Evolutionary conservation across 1,140 invertebrate species (phyloP).

Genomic region (Leptonema lineaticorne): DNA sequence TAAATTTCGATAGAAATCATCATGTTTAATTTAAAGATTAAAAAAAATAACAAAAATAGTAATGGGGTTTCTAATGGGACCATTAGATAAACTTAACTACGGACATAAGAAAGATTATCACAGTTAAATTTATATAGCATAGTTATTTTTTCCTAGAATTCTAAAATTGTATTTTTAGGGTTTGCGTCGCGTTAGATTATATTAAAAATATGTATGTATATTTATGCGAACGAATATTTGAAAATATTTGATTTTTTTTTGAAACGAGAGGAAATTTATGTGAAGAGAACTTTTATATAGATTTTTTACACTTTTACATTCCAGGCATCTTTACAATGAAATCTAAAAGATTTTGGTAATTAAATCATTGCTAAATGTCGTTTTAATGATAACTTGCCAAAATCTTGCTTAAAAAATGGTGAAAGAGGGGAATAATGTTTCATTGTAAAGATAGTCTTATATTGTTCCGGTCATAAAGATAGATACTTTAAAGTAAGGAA

Average conservation of each 20-base stretch:
- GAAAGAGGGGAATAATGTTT: slow-evolving; percentile 35
- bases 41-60: no score
- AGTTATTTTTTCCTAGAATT: slow-evolving; percentile 13
- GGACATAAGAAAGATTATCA: slow-evolving; percentile 12
- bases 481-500: slow-evolving; percentile 23
- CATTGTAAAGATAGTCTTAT: slow-evolving; percentile 8
- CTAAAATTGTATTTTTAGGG: slow-evolving; percentile 6
- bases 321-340: slow-evolving; percentile 31
- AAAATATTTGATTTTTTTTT: background rate
- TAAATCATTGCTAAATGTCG: slow-evolving; percentile 37
- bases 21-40: no score
- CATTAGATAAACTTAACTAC: slow-evolving; percentile 33
- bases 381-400: slow-evolving; percentile 41
- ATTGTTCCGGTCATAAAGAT: slow-evolving; percentile 8
- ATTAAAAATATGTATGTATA: background rate
- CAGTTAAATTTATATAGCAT: slow-evolving; percentile 24
- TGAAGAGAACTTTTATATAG: slow-evolving; percentile 7
- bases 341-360: slow-evolving; percentile 38
- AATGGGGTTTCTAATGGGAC: slow-evolving; percentile 23
- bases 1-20: slow-evolving; percentile 7
- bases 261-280: background rate
- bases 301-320: slow-evolving; percentile 29
- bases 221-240: background rate
- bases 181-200: slow-evolving; percentile 3
- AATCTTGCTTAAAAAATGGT: slow-evolving; percentile 37